Base-by-base conservation (phyloP, 1,140 invertebrate genomes). In the Camponotus floridanus region DNA sequence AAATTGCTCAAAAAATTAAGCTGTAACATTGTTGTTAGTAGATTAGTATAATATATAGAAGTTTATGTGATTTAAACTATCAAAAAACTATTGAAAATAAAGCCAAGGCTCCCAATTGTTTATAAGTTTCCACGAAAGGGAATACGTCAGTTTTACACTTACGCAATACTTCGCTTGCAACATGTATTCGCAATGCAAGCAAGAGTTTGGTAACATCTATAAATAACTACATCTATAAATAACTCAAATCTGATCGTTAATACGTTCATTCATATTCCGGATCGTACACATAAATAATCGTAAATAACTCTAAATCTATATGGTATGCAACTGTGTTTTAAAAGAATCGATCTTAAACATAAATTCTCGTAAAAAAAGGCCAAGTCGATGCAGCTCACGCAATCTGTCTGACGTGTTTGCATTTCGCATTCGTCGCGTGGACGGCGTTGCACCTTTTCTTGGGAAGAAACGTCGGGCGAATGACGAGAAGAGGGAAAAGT, bases 401-500 rank as follows among this genome's bases (percentile, higher is more conserved):
- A 74, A 83, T 61, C 51, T 33, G 36, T 26, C 42, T 62, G 74
- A 18, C 36, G 31, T 33, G 76, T 36, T 45, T 61, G 79, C 68
- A 83, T 83, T 83, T 83, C 68, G 68, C 39, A 73, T 73, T 83
- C 79, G 68, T 83, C 79, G 79, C 79, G 55, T 59, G 51, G 39
- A 36, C 79, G 26, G 9, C 31, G 36, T 55, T 15, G 79, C 39
- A 48, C 18, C 71, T 81, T 81, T 81, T 51, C 55, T 18, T 45
- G 31, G 11, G 21, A 21, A 33, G 33, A 59, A 81, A 59, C 26
- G 45, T 45, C 65, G 65, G 18, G 36, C 21, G 36, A 59, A 18
- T n/a, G 67, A 71, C 39, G 15, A 39, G 78, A n/a, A 21, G 51
- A 73, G 4, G 55, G 45, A 73, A 81, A 81, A 73, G 33, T 51